Conservation (phyloP, 2,113 vertebrate species). For the Fulmarus glacialis region DNA sequence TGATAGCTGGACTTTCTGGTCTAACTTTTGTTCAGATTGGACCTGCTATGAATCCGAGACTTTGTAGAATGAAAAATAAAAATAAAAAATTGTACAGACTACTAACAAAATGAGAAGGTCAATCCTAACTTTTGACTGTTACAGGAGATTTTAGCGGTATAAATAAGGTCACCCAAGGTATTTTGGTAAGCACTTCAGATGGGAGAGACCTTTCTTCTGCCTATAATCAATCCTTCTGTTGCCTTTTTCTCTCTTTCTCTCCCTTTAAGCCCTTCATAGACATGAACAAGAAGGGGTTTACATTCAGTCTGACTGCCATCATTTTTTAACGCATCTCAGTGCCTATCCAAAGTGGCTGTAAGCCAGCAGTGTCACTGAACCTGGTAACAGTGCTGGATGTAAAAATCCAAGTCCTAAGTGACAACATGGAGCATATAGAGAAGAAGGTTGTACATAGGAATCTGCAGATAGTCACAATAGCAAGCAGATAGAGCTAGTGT, state of each 20-base stretch:
- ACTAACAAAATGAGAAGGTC: background rate
- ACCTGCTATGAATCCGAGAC: background rate
- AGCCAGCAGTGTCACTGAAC: background rate
- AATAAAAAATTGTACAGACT: background rate
- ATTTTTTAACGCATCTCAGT: background rate
- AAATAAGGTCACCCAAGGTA: background rate
- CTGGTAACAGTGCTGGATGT: background rate
- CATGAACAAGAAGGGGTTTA: fast-evolving
- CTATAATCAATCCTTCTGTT: background rate
- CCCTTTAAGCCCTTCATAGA: background rate
- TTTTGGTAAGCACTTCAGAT: background rate
- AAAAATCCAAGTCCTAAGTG: background rate
- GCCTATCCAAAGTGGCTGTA: background rate
- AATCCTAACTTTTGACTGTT: background rate
- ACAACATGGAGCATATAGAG: background rate
- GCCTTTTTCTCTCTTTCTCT: background rate
- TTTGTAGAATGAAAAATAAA: background rate
- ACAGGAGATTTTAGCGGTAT: background rate
- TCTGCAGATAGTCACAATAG: background rate
- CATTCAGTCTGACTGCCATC: background rate
- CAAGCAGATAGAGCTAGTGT: background rate
- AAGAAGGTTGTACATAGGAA: background rate
- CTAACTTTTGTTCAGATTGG: background rate
- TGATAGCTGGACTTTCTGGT: background rate
- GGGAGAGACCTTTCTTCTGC: background rate